Evolutionary conservation across 2,888 invertebrate genomes (phyloP).

Genomic region (Andrena haemorrhoa): DNA sequence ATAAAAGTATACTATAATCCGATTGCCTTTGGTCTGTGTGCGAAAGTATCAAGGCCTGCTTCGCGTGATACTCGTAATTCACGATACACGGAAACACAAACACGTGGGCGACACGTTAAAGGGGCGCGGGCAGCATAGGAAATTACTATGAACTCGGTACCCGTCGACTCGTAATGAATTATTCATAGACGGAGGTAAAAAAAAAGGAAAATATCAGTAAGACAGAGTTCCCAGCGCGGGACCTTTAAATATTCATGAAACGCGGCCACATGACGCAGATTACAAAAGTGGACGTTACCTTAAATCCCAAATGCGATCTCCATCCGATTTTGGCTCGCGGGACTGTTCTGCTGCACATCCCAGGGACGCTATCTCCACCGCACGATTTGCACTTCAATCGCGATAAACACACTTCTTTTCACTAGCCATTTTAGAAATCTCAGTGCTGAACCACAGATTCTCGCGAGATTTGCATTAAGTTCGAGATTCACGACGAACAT

Average conservation of each 20-base stretch:
- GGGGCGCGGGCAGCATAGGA: constrained; percentile 40
- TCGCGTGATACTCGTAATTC: constrained; percentile 40
- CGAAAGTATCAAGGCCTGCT: constrained; percentile 7
- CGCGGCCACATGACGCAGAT: constrained; percentile 32
- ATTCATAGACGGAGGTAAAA: constrained; percentile 59
- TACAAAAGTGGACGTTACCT: constrained; percentile 36
- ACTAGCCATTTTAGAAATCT: not conserved
- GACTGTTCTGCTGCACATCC: not conserved
- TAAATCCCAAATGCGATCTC: constrained; percentile 13
- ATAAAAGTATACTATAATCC: not conserved
- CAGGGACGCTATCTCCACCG: not conserved
- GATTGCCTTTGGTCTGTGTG: not conserved
- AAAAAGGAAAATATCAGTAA: constrained; percentile 46
- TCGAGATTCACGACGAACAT: too few species aligned
- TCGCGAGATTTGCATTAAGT: too few species aligned
- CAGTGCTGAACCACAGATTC: too few species aligned
- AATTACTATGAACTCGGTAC: constrained; percentile 55
- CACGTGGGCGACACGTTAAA: constrained; percentile 43
- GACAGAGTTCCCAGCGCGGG: not conserved
- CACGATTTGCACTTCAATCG: not conserved
- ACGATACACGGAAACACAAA: constrained; percentile 48
- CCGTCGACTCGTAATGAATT: constrained; percentile 50
- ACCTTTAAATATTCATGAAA: constrained; percentile 53
- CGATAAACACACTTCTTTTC: not conserved
- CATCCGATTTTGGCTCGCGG: not conserved